Evolutionary conservation across 1,140 invertebrate species (phyloP).

Genomic region (Arion vulgaris): DNA sequence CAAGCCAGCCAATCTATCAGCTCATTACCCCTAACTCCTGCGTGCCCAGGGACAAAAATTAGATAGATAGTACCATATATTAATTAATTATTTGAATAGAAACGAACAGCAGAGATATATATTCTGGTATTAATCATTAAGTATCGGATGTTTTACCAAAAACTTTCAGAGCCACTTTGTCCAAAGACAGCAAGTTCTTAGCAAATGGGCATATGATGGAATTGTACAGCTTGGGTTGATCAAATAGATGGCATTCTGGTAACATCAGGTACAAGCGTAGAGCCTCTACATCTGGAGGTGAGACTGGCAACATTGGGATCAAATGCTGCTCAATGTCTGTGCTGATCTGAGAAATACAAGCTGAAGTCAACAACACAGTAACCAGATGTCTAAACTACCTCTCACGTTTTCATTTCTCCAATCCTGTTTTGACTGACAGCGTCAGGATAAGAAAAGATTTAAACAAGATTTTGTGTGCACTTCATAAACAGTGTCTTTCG

Average conservation of each 20-base stretch:
- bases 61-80: too few relatives aligned
- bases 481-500: too few relatives aligned
- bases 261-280: constrained; percentile 86
- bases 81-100: too few relatives aligned
- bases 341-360: constrained; percentile 78
- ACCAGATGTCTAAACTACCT: neutral
- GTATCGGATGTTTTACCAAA: constrained; percentile 51
- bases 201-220: constrained; percentile 68
- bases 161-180: constrained; percentile 58
- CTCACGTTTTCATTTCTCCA: too few relatives aligned
- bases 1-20: too few relatives aligned
- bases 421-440: too few relatives aligned
- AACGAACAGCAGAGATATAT: too few relatives aligned
- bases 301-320: constrained; percentile 79
- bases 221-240: constrained; percentile 81
- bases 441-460: too few relatives aligned
- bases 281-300: constrained; percentile 87
- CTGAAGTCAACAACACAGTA: neutral
- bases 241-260: constrained; percentile 89
- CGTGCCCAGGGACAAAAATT: too few relatives aligned
- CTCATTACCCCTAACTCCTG: too few relatives aligned
- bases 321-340: constrained; percentile 79
- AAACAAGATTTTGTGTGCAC: too few relatives aligned
- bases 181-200: constrained; percentile 58
- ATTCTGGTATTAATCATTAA: neutral